Percentiles rank a stretch among this genome's conserved stretches.
phyloP scores from a whole-genome alignment of 2,113 vertebrate species.

The Glareola pratincola region DNA sequence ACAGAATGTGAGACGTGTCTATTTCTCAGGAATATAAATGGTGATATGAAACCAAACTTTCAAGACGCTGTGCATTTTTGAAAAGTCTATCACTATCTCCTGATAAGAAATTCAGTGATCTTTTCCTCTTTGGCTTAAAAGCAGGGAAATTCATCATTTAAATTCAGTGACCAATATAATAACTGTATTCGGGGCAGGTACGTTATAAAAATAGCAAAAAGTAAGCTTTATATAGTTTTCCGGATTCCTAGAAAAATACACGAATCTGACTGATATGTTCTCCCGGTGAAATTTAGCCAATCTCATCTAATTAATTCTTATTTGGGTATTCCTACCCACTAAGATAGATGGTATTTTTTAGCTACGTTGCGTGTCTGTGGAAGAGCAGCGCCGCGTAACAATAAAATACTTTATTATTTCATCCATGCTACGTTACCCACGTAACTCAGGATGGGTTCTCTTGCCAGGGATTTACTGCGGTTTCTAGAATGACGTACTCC shows the following conservation, averaged over 20 bases:
- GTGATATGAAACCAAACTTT: constrained; percentile 73
- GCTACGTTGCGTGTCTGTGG: not conserved
- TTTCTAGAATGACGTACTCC: not conserved
- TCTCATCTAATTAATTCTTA: not conserved
- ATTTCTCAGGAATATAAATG: constrained; percentile 84
- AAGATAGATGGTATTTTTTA: not conserved
- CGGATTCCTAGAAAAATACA: constrained; percentile 31
- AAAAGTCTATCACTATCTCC: constrained; percentile 65
- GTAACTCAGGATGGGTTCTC: not conserved
- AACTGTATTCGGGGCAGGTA: not conserved
- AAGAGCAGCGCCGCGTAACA: not conserved
- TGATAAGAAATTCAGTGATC: constrained; percentile 52
- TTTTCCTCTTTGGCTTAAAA: constrained; percentile 39
- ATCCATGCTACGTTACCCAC: not conserved
- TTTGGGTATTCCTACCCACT: not conserved
- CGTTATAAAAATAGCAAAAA: constrained; percentile 28
- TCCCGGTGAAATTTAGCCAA: not conserved
- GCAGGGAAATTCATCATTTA: constrained; percentile 38
- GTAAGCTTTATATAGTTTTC: not conserved
- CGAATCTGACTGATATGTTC: not conserved
- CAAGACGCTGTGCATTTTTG: constrained; percentile 66
- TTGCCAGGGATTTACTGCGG: not conserved
- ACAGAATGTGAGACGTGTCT: constrained; percentile 75
- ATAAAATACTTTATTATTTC: not conserved
- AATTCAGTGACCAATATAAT: constrained; percentile 22